Evolutionary conservation across 37 sponge, comb jelly and placozoan genomes (phyloP), one percentile per base, ranked within the genome.

Genomic region (Beroe ovata): DNA sequence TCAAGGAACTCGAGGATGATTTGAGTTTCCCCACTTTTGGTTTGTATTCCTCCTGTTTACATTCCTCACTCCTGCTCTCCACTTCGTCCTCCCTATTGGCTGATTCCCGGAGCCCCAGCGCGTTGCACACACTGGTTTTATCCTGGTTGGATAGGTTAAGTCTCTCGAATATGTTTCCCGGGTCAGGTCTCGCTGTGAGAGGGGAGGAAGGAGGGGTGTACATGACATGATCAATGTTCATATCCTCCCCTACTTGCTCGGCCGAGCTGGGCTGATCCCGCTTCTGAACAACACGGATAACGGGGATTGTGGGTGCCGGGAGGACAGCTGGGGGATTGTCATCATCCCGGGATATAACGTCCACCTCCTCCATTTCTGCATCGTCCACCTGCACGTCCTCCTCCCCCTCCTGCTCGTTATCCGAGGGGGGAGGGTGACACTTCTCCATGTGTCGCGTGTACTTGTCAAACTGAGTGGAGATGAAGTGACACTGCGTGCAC

Each of bases 181-280:
- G 71, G 20, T 32, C 71, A 20, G 71, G 36, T 8, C 16, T 71
- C 4, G 26, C 63, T 28, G 26, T 29, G 23, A 62, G 4, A 20
- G 71, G 71, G 29, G 71, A 71, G 36, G 71, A 28, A 20, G 71
- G 71, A 35, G 71, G 71, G 8, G 71, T 71, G 71, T 71, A 71
- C 38, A 71, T 32, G 71, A 30, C 71, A 30, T 71, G 29, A 71
- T 71, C 29, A 6, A 71, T 71, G 35, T 71, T 38, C n/a, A n/a
- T n/a, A n/a, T n/a, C n/a, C n/a, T n/a, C n/a, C n/a, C n/a, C n/a
- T 35, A 71, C 71, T 29, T 62, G 28, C 23, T 62, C 63, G 6
- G 63, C n/a, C 21, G 28, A 6, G 4, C 28, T 6, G 4, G 28
- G 21, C 21, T 29, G 26, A 30, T 36, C 38, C 71, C 35, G 16